A percentile compares a stretch with the other conserved stretches of the same genome.
These are phyloP conservation scores for Solea senegalensis DNA, from an alignment of 2,113 vertebrate species.

Conservation along the genomic window DNA sequence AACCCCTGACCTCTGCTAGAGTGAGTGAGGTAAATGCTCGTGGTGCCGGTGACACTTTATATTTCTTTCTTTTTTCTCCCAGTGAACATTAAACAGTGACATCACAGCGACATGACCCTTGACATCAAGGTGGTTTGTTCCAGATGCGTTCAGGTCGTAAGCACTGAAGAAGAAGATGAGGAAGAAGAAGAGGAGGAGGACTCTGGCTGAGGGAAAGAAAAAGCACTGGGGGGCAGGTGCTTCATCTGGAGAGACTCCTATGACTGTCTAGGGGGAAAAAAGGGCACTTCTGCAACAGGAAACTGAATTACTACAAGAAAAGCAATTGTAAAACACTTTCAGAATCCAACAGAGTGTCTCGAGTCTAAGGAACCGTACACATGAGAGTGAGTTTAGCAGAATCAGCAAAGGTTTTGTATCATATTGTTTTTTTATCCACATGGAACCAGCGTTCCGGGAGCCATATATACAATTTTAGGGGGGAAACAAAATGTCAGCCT, in stretches of 20 bases:
- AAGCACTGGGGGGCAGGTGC: constrained; percentile 49
- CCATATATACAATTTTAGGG: no score
- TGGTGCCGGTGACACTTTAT: constrained; percentile 46
- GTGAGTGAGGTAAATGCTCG: constrained; percentile 52
- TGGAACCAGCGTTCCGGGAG: no score
- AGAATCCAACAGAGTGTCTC: not conserved
- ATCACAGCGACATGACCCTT: constrained; percentile 62
- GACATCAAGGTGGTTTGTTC: constrained; percentile 57
- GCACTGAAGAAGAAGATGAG: constrained; percentile 37
- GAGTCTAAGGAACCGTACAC: no score
- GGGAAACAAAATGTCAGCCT: no score
- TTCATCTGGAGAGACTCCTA: constrained; percentile 47
- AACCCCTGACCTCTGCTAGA: constrained; percentile 57
- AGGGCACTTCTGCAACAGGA: constrained; percentile 20
- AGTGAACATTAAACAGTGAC: constrained; percentile 71
- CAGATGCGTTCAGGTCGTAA: constrained; percentile 69
- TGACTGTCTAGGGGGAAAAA: constrained; percentile 28
- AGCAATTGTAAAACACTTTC: not conserved
- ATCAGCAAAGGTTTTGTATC: no score
- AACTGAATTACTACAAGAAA: constrained; percentile 4
- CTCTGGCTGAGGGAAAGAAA: constrained; percentile 8
- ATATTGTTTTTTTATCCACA: no score
- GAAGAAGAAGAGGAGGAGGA: not conserved
- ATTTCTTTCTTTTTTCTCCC: constrained; percentile 29
- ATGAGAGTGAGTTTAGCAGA: no score